Conservation (phyloP, 1,140 invertebrate genomes). For the Alviniconcha marisindica region DNA sequence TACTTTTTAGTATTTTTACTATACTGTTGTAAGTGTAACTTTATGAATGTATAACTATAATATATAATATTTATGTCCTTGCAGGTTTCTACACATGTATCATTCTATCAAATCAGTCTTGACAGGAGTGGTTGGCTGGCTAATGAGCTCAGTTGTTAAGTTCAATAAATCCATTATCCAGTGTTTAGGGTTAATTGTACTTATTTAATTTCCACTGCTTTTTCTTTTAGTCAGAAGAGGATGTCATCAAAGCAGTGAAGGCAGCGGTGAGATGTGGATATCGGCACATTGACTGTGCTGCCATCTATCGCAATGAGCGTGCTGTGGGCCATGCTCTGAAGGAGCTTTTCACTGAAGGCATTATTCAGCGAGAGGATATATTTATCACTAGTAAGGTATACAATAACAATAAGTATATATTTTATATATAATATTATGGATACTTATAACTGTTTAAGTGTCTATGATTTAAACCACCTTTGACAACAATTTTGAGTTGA, state of each 20-base stretch:
- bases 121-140: background rate
- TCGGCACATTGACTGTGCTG: slow-evolving; percentile 92
- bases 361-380: slow-evolving; percentile 86
- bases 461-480: background rate
- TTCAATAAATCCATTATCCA: background rate
- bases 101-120: background rate
- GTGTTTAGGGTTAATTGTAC: background rate
- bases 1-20: too few relatives aligned
- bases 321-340: slow-evolving; percentile 88
- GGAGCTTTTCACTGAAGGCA: slow-evolving; percentile 83
- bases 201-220: background rate
- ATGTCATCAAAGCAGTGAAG: slow-evolving; percentile 86
- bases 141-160: background rate
- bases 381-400: slow-evolving; percentile 83
- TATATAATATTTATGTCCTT: background rate
- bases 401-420: too few relatives aligned
- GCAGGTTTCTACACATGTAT: background rate
- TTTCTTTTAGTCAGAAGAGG: slow-evolving; percentile 68
- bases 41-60: too few relatives aligned
- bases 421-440: too few relatives aligned
- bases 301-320: slow-evolving; percentile 89
- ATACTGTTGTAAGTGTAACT: too few relatives aligned
- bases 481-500: background rate
- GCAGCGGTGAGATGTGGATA: slow-evolving; percentile 90
- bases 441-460: too few relatives aligned